Evolutionary conservation across 1,140 invertebrate species (phyloP).

Genomic region (Tigriopus japonicus): DNA sequence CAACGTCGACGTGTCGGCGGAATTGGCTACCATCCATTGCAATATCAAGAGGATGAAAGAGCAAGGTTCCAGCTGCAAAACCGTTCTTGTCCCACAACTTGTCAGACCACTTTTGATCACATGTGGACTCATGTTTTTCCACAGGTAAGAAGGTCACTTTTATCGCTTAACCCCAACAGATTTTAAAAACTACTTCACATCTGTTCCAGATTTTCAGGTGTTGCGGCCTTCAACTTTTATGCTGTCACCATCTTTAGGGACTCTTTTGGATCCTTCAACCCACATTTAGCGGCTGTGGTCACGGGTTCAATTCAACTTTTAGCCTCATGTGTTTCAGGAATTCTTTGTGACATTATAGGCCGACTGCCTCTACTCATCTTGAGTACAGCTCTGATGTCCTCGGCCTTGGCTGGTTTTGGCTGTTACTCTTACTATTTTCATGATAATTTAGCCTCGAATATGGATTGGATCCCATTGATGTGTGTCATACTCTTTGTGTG

Average conservation of each 20-base stretch:
- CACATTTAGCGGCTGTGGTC: conserved; percentile 57
- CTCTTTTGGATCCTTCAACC: conserved; percentile 50
- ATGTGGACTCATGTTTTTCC: conserved; percentile 64
- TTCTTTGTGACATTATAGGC: conserved; percentile 56
- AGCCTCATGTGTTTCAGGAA: conserved; percentile 51
- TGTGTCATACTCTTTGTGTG: conserved; percentile 60
- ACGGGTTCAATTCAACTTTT: conserved; percentile 54
- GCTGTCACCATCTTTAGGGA: conserved; percentile 54
- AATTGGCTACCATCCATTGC: conserved; percentile 41
- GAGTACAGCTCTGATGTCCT: background rate
- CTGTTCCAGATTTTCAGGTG: conserved; percentile 40
- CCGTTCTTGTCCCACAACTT: conserved; percentile 22
- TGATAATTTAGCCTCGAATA: conserved; percentile 18
- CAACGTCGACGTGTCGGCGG: conserved; percentile 42
- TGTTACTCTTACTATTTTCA: conserved; percentile 23
- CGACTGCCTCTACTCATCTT: conserved; percentile 30
- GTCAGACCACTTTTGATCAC: conserved; percentile 49
- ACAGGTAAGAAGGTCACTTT: conserved; percentile 31
- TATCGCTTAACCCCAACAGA: too few relatives aligned
- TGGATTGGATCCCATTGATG: conserved; percentile 60
- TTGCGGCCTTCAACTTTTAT: conserved; percentile 61
- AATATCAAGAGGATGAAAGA: conserved; percentile 33
- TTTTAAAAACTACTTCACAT: background rate
- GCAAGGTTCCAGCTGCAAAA: conserved; percentile 18
- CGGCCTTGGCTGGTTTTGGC: conserved; percentile 36